Conservation (phyloP, 1,140 invertebrate species). For the Drosophila truncata region DNA sequence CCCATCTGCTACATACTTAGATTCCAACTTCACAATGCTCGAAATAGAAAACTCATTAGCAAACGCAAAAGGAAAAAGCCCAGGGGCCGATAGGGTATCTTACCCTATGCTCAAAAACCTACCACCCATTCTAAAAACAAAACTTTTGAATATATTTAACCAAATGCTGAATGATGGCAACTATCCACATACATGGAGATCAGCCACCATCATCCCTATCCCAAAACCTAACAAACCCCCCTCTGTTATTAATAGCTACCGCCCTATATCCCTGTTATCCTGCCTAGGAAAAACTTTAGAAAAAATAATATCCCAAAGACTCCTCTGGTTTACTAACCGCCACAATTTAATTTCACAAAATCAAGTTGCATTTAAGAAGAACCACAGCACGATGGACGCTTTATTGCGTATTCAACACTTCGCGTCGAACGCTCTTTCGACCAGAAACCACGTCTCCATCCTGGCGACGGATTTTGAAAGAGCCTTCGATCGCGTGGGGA, state of each 20-base stretch:
- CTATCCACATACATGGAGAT: no score
- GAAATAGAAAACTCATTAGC: neutral
- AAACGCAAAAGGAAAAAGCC: neutral
- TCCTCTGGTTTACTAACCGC: neutral
- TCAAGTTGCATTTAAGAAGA: no score
- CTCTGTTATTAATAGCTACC: neutral
- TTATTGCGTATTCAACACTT: no score
- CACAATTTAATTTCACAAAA: neutral
- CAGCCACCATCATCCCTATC: neutral
- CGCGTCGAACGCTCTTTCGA: no score
- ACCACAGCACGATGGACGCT: no score
- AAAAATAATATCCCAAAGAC: neutral
- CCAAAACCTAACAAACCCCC: neutral
- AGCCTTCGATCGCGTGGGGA: no score
- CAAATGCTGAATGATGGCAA: neutral
- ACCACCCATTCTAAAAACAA: neutral
- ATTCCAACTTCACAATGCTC: neutral
- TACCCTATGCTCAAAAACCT: neutral
- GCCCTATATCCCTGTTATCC: neutral
- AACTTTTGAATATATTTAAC: neutral
- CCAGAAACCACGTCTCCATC: no score
- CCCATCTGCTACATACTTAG: no score
- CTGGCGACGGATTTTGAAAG: no score
- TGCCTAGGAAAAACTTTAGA: neutral
- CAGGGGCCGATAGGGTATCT: neutral